Base-by-base conservation (phyloP, 2,797 vertebrate genomes). In the Coccyzus lansbergi region DNA sequence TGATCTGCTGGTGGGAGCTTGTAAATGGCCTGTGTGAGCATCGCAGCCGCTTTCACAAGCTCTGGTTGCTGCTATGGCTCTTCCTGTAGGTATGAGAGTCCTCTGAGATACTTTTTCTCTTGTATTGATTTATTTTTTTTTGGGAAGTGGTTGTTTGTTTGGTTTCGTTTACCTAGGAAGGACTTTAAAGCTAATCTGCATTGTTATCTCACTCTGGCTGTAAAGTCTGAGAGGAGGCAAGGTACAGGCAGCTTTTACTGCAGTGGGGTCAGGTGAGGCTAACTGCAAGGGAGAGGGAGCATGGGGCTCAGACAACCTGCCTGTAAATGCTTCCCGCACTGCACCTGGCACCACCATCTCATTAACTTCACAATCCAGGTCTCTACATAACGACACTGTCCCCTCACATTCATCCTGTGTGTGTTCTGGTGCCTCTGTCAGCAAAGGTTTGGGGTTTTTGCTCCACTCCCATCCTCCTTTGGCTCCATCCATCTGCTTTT, bases 231-330 rank as follows among this genome's bases (percentile, higher is more conserved):
- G 48, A 80, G 70, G 74, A 92, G 92, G 29, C 92, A 95, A 95
- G 92, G 93, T 96, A 38, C 91, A 91, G 74, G 56, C 63, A 53
- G 70, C 31, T 90, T 88, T 93, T 95, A 81, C 58, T 53, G 86
- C 83, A 64, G 48, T 4, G 7, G 22, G 21, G n/a, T 55, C 79
- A 83, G 67, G 67, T 67, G 74, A 94, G 81, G 86, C 64, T 79
- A 31, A 31, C 20, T 24, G 44, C 0, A 0, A 46, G 74, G 24
- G 15, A 58, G 24, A 58, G 51, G 55, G 55, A 42, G 11, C 1
- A 1, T 52, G 59, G 33, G 40, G 17, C 59, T 76, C 38, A 12
- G 16, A 12, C 21, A 22, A 36, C n/a, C 29, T 53, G 13, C 4
- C 14, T 17, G 5, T 24, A 25, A 74, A 31, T 38, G 65, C 46